Evolutionary conservation across 2,113 vertebrate genomes (phyloP).

Genomic region (Anas platyrhynchos): DNA sequence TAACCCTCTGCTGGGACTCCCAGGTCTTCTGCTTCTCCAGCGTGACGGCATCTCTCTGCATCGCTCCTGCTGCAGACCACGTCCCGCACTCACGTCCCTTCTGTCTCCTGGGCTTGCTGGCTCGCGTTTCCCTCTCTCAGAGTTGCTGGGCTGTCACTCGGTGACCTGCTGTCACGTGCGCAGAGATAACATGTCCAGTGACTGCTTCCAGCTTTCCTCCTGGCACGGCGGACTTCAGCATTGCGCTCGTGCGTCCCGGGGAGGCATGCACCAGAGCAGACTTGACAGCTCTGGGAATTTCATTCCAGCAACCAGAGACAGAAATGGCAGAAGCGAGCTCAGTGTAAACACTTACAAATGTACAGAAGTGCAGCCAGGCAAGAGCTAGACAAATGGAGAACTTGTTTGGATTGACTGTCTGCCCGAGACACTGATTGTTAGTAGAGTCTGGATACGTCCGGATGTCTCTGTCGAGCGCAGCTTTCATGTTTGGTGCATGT

Average conservation of each 20-base stretch:
- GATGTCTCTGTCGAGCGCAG: constrained; percentile 63
- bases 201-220: constrained; percentile 39
- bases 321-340: constrained; percentile 68
- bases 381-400: constrained; percentile 69
- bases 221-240: background rate
- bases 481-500: constrained; percentile 63
- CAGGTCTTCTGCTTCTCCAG: background rate
- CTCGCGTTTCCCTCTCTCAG: background rate
- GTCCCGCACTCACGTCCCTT: background rate
- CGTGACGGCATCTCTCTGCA: background rate
- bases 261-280: constrained; percentile 38
- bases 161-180: constrained; percentile 23
- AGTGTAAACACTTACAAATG: constrained; percentile 69
- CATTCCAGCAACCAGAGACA: constrained; percentile 67
- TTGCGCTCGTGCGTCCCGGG: background rate
- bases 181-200: constrained; percentile 31
- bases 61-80: background rate
- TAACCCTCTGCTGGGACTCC: background rate
- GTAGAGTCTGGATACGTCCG: constrained; percentile 68
- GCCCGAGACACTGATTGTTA: constrained; percentile 73
- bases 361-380: constrained; percentile 72
- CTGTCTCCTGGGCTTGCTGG: constrained; percentile 4
- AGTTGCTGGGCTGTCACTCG: constrained; percentile 28
- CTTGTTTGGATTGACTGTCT: constrained; percentile 74
- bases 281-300: constrained; percentile 58